Conservation (phyloP, 1,140 invertebrate species). For the Cepaea nemoralis region DNA sequence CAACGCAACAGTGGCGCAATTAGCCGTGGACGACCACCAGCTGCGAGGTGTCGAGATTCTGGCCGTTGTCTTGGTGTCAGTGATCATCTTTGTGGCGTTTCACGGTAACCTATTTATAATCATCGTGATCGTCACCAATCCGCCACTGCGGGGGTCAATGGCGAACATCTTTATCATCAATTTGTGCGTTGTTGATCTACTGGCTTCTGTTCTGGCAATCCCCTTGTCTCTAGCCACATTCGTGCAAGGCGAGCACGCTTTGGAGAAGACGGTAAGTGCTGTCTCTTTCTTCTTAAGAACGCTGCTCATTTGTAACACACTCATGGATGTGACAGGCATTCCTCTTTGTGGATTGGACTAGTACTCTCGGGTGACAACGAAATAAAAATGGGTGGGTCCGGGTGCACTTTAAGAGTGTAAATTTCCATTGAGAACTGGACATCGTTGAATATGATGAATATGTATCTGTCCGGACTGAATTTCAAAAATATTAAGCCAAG, state of each 20-base stretch:
- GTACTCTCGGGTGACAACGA: too few relatives aligned
- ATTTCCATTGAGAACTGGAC: too few relatives aligned
- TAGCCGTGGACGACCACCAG: neutral
- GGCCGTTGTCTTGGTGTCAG: neutral
- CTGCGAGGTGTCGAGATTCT: neutral
- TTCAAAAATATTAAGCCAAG: too few relatives aligned
- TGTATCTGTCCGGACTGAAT: too few relatives aligned
- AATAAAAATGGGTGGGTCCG: too few relatives aligned
- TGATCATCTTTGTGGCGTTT: neutral
- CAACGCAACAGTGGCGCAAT: too few relatives aligned
- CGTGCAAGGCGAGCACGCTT: neutral
- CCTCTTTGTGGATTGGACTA: too few relatives aligned
- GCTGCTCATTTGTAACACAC: too few relatives aligned
- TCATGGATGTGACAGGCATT: too few relatives aligned
- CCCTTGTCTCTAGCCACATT: slow-evolving; percentile 32
- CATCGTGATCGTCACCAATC: slow-evolving; percentile 32
- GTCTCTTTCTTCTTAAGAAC: too few relatives aligned
- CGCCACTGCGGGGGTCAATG: slow-evolving; percentile 34
- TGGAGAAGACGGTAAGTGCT: neutral
- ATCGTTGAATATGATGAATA: too few relatives aligned
- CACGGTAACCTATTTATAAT: slow-evolving; percentile 33
- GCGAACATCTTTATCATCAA: slow-evolving; percentile 45
- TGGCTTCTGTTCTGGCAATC: slow-evolving; percentile 23
- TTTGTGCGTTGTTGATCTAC: slow-evolving; percentile 39
- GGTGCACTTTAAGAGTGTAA: too few relatives aligned